Base-by-base conservation (phyloP, 2,888 invertebrate genomes). In the Adelphocoris suturalis region DNA sequence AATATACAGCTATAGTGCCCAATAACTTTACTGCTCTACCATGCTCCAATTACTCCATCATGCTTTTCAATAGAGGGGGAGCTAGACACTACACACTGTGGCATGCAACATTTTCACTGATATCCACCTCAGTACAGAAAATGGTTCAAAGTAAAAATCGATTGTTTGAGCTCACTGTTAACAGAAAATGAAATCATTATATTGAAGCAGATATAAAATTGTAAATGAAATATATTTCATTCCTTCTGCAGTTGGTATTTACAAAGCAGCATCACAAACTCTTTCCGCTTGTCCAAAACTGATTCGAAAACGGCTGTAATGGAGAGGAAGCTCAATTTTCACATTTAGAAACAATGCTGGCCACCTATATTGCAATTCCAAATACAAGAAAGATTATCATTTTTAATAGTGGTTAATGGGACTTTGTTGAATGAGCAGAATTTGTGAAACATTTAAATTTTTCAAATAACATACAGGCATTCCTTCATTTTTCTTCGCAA, bases 71-170 rank as follows among this genome's bases (percentile, higher is more conserved):
- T 52, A 16, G 52, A 16, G 16, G 52, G 52, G 52, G 13, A 75
- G n/a, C 75, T 27, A n/a, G n/a, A 75, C 23, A 57, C 75, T 75
- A 75, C 14, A 37, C 47, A 2, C 1, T 78, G 9, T 14, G 27
- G 5, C 88, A 88, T 88, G 88, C 88, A n/a, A 82, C 27, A 78
- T 78, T 88, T 88, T 78, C 88, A 88, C 55, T 88, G 88, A 88
- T 88, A 88, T 88, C 88, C 88, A 88, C 88, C 88, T 88, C 88
- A 88, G 88, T 78, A 76, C 57, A n/a, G 57, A 82, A 82, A 68
- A 68, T 68, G 68, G 47, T 9, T 68, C 23, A 68, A 23, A 23
- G 23, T 23, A 23, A 37, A 52, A 68, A 23, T 23, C 27, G 12
- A 23, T 2, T 57, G 57, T 16, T 57, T 57, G 68, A 68, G 68